These are phyloP conservation scores for Eudiplozoon nipponicum DNA, from an alignment of 2,888 invertebrate genomes.

Conservation along the genomic window DNA sequence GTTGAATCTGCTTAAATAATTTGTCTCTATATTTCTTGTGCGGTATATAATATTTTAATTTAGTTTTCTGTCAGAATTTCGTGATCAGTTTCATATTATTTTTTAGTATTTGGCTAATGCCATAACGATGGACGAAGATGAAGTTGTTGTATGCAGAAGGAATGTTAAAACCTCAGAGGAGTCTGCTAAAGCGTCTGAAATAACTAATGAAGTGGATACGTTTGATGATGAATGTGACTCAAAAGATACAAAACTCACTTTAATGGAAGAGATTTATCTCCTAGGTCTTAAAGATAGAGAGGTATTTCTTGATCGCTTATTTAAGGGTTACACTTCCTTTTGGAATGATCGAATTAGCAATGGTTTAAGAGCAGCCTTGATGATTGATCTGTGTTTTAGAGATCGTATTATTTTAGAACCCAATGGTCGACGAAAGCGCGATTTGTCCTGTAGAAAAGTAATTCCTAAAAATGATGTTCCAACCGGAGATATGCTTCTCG, in stretches of 20 bases:
- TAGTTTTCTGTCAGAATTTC: too few relatives aligned
- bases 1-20: too few relatives aligned
- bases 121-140: too few relatives aligned
- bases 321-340: conserved; percentile 95
- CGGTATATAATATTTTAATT: too few relatives aligned
- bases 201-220: too few relatives aligned
- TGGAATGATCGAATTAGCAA: conserved; percentile 99
- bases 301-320: too few relatives aligned
- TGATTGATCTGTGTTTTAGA: conserved; percentile 70
- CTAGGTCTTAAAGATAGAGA: conserved; percentile 95
- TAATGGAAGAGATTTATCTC: conserved; percentile 93
- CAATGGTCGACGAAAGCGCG: conserved; percentile 59
- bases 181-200: too few relatives aligned
- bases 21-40: too few relatives aligned
- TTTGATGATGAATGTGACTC: conserved; percentile 21
- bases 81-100: too few relatives aligned
- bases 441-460: conserved; percentile 53
- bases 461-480: conserved; percentile 45
- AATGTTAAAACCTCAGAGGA: too few relatives aligned
- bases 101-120: too few relatives aligned
- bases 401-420: conserved; percentile 78
- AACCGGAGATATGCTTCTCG: conserved; percentile 71
- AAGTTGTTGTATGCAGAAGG: too few relatives aligned
- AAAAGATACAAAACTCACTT: conserved; percentile 55
- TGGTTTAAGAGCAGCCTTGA: conserved; percentile 78